Base-by-base conservation (phyloP, 2,888 invertebrate species). In the Halictus quadricinctus region DNA sequence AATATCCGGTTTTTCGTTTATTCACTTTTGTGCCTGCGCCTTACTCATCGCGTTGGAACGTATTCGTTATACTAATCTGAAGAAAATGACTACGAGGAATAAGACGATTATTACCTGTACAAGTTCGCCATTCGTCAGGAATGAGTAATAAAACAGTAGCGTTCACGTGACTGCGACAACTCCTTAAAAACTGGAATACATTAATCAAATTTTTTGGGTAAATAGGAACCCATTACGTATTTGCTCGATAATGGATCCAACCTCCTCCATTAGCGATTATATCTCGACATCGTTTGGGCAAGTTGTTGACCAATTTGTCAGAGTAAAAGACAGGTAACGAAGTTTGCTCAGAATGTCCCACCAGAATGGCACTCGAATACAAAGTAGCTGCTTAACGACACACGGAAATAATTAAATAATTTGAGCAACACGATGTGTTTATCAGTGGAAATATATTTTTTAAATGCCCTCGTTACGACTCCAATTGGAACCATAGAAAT, bases 181-280 rank as follows among this genome's bases (percentile, higher is more conserved):
- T 64, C 29, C 64, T 29, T 64, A 64, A 15, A 29, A 29, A 29
- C 29, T 18, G 18, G 29, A 15, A 18, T 29, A 64, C 29, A 64
- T 64, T 64, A 64, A 64, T 69, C 41, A 69, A 41, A 69, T 41
- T 69, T 69, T 41, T 69, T 41, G 69, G 18, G 36, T 36, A 69
- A 69, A 46, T 72, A 15, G 21, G 21, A 69, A 12, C 69, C 69
- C 69, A 41, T 70, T 70, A 70, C n/a, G 21, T 70, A 43, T 70
- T 70, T 70, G 18, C 69, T 43, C n/a, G 41, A 70, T 70, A 70
- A 21, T 70, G 43, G 43, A 13, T 5, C n/a, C 70, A 70, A 70
- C n/a, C 70, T 70, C n/a, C 70, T 70, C 43, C 70, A 43, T 70
- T 43, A 43, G 70, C 43, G 70, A 70, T 70, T n/a, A 43, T 70